Evolutionary conservation across 2,797 vertebrate species (phyloP).

Genomic region (Acanthis flammea): DNA sequence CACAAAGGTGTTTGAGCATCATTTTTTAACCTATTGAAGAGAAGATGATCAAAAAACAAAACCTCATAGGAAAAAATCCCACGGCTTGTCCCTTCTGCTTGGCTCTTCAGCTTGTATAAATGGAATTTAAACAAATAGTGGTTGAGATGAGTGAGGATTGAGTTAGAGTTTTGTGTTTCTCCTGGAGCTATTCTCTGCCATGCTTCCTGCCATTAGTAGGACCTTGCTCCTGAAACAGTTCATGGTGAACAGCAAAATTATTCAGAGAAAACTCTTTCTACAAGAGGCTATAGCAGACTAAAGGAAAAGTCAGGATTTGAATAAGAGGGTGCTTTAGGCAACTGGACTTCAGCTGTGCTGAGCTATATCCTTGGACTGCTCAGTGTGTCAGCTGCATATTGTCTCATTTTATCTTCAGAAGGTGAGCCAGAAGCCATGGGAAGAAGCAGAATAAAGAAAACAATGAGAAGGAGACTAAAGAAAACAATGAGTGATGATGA

Average conservation of each 20-base stretch:
- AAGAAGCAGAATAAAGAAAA: slow-evolving; percentile 3
- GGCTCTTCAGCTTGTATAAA: not conserved
- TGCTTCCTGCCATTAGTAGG: not conserved
- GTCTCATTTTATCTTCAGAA: not conserved
- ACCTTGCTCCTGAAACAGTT: not conserved
- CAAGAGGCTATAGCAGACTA: not conserved
- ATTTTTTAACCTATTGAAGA: not conserved
- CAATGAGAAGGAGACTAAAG: not conserved
- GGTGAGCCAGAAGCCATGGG: not conserved
- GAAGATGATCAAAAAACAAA: not conserved
- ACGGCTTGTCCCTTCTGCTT: not conserved
- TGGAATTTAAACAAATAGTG: not conserved
- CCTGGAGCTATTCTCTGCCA: not conserved
- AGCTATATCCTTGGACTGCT: not conserved
- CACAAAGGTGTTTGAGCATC: not conserved
- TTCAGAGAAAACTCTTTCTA: not conserved
- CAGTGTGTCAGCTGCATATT: not conserved
- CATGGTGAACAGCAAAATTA: not conserved
- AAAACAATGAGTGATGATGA: not conserved
- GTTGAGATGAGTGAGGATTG: not conserved
- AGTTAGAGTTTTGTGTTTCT: not conserved
- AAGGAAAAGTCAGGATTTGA: not conserved
- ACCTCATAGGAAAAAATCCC: not conserved
- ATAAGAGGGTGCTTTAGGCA: not conserved
- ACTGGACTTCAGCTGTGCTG: not conserved